Evolutionary conservation across 1,140 invertebrate genomes (phyloP).

Genomic region (Hylaeus anthracinus): DNA sequence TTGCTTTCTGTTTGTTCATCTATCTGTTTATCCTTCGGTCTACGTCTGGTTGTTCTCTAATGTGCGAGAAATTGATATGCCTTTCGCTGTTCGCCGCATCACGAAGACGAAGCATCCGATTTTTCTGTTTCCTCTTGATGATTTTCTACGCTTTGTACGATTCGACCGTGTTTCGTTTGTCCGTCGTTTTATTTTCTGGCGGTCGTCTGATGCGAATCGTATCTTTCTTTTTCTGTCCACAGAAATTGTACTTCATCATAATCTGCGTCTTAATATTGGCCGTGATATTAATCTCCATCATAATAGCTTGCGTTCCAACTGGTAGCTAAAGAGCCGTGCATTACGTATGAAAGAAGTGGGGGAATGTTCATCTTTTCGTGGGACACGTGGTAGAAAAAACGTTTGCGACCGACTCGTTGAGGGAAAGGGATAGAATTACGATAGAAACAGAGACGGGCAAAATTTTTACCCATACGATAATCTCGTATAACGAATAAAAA

Average conservation of each 20-base stretch:
- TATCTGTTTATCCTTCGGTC: too few species aligned
- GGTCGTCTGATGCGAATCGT: constrained; percentile 14
- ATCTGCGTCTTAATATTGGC: constrained; percentile 86
- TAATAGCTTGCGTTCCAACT: constrained; percentile 74
- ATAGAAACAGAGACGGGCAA: background rate
- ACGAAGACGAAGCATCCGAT: background rate
- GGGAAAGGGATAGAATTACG: background rate
- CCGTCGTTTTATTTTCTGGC: background rate
- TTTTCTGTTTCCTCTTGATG: background rate
- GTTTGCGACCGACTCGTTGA: background rate
- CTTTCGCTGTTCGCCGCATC: background rate
- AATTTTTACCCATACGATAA: background rate
- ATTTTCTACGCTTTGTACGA: constrained; percentile 42
- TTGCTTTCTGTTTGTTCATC: background rate
- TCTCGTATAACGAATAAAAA: too few species aligned
- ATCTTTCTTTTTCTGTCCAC: constrained; percentile 85
- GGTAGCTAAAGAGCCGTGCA: constrained; percentile 69
- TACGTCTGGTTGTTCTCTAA: background rate
- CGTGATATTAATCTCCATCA: constrained; percentile 79
- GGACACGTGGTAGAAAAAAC: background rate
- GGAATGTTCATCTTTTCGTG: background rate
- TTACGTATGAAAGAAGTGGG: background rate
- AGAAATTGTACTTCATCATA: constrained; percentile 93
- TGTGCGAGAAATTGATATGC: background rate
- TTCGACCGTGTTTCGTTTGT: constrained; percentile 9